Conservation (phyloP, 2,113 vertebrate species). For the Bothrops jararaca region DNA sequence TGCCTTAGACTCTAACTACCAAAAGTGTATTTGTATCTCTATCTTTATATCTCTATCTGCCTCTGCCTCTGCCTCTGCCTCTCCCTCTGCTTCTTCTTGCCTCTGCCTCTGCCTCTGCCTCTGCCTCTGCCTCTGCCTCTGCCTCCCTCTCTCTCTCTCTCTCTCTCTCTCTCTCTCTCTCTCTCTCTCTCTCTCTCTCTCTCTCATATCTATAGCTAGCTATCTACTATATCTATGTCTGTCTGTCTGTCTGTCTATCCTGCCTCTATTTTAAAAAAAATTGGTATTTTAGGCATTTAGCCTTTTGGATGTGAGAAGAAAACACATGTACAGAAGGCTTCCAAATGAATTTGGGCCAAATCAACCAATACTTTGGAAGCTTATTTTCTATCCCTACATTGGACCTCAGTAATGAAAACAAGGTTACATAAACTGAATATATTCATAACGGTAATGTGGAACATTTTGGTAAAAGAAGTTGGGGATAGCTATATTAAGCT, state of each 20-base stretch:
- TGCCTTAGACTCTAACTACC: background rate
- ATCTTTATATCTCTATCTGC: background rate
- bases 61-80: background rate
- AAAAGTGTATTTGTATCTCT: background rate
- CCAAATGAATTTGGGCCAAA: background rate
- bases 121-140: background rate
- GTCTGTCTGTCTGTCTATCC: background rate
- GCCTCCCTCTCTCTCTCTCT: background rate
- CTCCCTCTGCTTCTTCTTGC: no score
- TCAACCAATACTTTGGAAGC: background rate
- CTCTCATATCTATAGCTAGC: no score
- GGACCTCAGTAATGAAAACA: no score
- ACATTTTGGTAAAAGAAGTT: background rate
- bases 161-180: background rate
- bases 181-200: background rate
- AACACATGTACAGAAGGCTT: background rate
- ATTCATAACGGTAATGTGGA: background rate
- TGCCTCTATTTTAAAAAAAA: background rate
- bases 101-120: background rate
- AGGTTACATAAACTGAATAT: background rate
- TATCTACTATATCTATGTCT: no score
- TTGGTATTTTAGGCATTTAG: background rate
- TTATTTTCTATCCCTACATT: background rate
- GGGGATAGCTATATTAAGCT: background rate
- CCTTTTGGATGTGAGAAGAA: background rate